Conservation (phyloP, 2,797 vertebrate genomes). For the Rhinella marina region DNA sequence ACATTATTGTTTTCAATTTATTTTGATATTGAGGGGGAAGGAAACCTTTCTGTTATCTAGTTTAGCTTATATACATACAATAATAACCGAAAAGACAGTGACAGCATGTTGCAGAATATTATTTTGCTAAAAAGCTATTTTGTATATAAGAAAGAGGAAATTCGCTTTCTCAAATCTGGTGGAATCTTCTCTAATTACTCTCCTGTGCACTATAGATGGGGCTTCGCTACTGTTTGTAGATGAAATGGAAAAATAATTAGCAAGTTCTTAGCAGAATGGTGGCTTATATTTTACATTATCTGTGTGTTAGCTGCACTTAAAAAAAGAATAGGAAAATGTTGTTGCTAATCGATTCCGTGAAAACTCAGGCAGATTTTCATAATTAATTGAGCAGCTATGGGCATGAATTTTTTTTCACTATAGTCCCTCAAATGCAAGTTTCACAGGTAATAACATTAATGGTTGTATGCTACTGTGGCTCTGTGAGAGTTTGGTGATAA, state of each 20-base stretch:
- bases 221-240: conserved; percentile 17
- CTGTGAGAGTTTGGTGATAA: no score
- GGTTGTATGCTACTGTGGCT: neutral
- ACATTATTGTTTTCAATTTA: neutral
- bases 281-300: conserved; percentile 14
- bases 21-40: neutral
- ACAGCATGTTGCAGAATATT: conserved; percentile 25
- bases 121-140: conserved; percentile 30
- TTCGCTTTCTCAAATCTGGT: conserved; percentile 13
- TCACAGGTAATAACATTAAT: neutral
- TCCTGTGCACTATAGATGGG: conserved; percentile 16
- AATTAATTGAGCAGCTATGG: neutral
- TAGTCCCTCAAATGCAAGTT: neutral
- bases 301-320: neutral
- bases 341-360: neutral
- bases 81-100: neutral
- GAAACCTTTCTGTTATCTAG: neutral
- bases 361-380: neutral
- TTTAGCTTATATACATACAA: conserved; percentile 9
- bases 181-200: conserved; percentile 20
- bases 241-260: conserved; percentile 55
- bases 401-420: neutral
- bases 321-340: conserved; percentile 6
- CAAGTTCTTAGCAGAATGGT: conserved; percentile 19
- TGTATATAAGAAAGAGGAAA: conserved; percentile 42